Conservation (phyloP, 1,140 invertebrate genomes). For the Euura saliciscinereae region DNA sequence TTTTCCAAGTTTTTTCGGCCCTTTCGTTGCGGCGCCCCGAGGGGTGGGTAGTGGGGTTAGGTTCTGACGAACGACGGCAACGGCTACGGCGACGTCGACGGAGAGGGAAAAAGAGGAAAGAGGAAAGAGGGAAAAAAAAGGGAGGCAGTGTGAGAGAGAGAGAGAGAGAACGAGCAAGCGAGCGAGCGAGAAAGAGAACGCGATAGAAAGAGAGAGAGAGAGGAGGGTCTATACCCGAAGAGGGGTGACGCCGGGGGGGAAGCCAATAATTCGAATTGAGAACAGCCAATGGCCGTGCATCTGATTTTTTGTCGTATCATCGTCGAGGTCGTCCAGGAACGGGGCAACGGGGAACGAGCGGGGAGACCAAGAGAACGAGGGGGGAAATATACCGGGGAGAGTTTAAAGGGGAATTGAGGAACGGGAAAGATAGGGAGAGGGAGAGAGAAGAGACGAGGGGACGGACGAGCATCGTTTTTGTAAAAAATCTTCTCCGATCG, state of each 20-base stretch:
- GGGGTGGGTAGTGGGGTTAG: slow-evolving; percentile 22
- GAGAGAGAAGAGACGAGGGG: not conserved
- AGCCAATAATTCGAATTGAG: slow-evolving; percentile 62
- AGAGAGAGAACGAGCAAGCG: not conserved
- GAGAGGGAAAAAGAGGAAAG: slow-evolving; percentile 18
- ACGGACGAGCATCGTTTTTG: not conserved
- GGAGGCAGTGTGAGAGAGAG: slow-evolving; percentile 26
- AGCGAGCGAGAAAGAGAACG: slow-evolving; percentile 15
- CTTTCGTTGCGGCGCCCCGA: slow-evolving; percentile 39
- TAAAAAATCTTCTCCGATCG: not conserved
- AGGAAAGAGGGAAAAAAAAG: not conserved
- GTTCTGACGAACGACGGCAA: slow-evolving; percentile 11
- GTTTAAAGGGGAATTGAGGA: not conserved
- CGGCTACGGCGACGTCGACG: not conserved
- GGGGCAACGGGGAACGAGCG: not conserved
- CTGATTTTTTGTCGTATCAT: slow-evolving; percentile 60
- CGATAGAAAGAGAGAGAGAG: slow-evolving; percentile 29
- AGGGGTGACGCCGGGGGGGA: slow-evolving; percentile 41
- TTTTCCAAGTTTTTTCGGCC: slow-evolving; percentile 59
- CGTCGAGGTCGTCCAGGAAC: slow-evolving; percentile 43
- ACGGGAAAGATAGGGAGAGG: not conserved
- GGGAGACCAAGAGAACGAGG: slow-evolving; percentile 21
- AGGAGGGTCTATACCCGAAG: slow-evolving; percentile 29
- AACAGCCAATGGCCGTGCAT: slow-evolving; percentile 61
- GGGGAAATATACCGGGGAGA: slow-evolving; percentile 6